Conservation (phyloP, 2,888 invertebrate species). For the Epinotia demarniana region DNA sequence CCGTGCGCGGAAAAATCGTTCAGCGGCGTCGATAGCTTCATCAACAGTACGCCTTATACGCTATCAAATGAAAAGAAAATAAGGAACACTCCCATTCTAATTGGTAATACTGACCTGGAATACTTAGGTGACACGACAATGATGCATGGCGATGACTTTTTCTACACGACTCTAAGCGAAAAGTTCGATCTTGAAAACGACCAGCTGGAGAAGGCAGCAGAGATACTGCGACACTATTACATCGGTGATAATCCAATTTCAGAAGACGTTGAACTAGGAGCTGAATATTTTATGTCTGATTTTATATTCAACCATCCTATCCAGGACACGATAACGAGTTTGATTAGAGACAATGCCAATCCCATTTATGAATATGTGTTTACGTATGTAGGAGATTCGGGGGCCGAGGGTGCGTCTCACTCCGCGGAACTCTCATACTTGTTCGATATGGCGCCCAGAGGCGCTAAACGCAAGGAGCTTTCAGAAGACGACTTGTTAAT, state of each 20-base stretch:
- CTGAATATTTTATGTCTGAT: constrained; percentile 72
- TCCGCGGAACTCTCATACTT: constrained; percentile 69
- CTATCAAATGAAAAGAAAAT: constrained; percentile 69
- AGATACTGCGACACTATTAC: constrained; percentile 68
- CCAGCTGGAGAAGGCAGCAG: constrained; percentile 58
- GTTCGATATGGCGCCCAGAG: constrained; percentile 55
- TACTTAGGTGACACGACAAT: constrained; percentile 46
- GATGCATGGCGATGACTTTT: constrained; percentile 58
- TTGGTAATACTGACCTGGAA: constrained; percentile 73
- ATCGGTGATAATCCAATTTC: constrained; percentile 71
- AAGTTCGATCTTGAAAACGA: constrained; percentile 68
- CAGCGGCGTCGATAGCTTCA: constrained; percentile 71
- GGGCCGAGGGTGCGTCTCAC: constrained; percentile 61
- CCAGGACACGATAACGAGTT: constrained; percentile 63
- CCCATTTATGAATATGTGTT: constrained; percentile 73
- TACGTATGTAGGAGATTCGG: constrained; percentile 61
- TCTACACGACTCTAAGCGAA: constrained; percentile 64
- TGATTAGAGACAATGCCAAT: constrained; percentile 67
- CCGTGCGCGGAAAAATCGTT: constrained; percentile 76
- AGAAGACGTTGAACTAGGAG: constrained; percentile 55
- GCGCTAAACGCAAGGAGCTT: constrained; percentile 38
- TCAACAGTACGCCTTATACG: constrained; percentile 68
- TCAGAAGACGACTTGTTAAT: constrained; percentile 64
- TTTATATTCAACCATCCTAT: constrained; percentile 70
- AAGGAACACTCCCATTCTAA: constrained; percentile 68